Conservation (phyloP, 2,888 invertebrate species). For the Netelia fuscicornis region DNA sequence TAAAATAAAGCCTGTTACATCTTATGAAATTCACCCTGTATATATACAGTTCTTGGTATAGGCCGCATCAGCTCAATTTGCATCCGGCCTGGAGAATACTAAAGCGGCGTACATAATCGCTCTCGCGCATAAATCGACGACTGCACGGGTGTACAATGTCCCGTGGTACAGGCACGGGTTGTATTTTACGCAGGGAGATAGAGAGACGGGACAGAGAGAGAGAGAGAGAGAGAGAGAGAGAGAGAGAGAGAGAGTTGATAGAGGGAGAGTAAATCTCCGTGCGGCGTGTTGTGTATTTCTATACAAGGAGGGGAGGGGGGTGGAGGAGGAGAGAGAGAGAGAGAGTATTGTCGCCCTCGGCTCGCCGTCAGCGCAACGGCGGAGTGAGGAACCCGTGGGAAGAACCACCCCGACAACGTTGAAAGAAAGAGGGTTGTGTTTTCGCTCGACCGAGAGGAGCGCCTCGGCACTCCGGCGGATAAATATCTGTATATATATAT, state of each 20-base stretch:
- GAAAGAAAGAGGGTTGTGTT: constrained; percentile 66
- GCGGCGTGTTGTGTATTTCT: constrained; percentile 44
- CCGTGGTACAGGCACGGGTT: constrained; percentile 29
- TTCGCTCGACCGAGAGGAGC: constrained; percentile 48
- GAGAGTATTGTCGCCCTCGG: constrained; percentile 50
- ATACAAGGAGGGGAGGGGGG: constrained; percentile 24
- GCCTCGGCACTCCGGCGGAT: constrained; percentile 28
- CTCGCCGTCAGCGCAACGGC: constrained; percentile 33
- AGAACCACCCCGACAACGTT: constrained; percentile 62
- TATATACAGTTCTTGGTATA: constrained; percentile 28
- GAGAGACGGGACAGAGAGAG: constrained; percentile 14
- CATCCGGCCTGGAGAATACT: constrained; percentile 74
- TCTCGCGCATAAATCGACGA: constrained; percentile 70
- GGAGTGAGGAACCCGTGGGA: constrained; percentile 60
- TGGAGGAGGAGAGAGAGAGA: constrained; percentile 1
- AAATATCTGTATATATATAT: background rate
- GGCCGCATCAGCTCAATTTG: constrained; percentile 70
- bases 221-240: constrained; percentile 52
- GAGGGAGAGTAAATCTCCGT: constrained; percentile 56
- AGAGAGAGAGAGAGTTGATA: constrained; percentile 38
- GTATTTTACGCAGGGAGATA: constrained; percentile 43
- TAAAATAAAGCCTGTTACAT: too few relatives aligned
- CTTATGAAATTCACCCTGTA: too few relatives aligned
- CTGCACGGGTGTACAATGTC: constrained; percentile 34
- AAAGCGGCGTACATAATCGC: constrained; percentile 76